Base-by-base conservation (phyloP, 1,140 invertebrate genomes). In the Eulimnadia texana region DNA sequence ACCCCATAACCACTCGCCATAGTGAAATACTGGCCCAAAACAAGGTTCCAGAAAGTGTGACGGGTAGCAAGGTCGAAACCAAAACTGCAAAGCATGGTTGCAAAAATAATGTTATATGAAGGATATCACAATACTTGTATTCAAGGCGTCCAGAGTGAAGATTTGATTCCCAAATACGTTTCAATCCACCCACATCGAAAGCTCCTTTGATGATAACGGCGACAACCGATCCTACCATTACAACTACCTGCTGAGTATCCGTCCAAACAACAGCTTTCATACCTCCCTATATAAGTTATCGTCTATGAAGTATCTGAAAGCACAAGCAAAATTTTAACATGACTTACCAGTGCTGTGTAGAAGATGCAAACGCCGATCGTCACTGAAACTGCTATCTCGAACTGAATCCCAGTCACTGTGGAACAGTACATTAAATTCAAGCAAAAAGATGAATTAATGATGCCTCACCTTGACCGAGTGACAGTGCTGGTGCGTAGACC, bases 201-300 rank as follows among this genome's bases (percentile, higher is more conserved):
- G 81, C 74, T 0, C 88, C 90, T 64, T 88, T 77, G 3, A 84
- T 27, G 3, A 55, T 25, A 6, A 93, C 83, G 52, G 87, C 77
- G 2, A 93, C 72, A 13, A 93, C 73, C 0, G 90, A 91, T 0
- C 81, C 81, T 51, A 89, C 83, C 85, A 95, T 93, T 0, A 94
- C 75, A 6, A 86, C 68, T 0, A 85, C 82, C 73, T 95, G 93
- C 64, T 95, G 85, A 0, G 89, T 84, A 72, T 95, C 92, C 0
- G 92, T 91, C 78, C 91, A 91, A 64, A 96, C 83, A 0, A 95
- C 91, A 6, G 92, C 91, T 74, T 94, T 94, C 81, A 96, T 89
- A 1, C 92, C 92, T 47, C 92, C 91, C 80, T 93, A 71, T 67
- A 78, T 76, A 54, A 55, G 54, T 6, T 60, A 50, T n/a, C 11